phyloP scores from a whole-genome alignment of 2,888 invertebrate species.

The Volucella bombylans region DNA sequence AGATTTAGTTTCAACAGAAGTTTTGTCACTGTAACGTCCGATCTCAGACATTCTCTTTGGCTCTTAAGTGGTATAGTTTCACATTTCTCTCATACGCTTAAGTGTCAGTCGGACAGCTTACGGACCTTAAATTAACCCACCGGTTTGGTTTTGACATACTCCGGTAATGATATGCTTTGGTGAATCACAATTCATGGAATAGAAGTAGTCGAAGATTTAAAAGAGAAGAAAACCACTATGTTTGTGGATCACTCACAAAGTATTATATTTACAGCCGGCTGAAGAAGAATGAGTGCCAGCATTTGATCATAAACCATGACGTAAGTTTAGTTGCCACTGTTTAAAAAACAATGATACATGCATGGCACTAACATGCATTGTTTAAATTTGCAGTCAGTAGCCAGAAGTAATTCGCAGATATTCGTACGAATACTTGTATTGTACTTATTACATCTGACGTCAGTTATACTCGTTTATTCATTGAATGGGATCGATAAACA shows the following conservation, averaged over 20 bases:
- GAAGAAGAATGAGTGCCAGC: slow-evolving; percentile 20
- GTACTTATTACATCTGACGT: slow-evolving; percentile 45
- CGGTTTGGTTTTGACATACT: slow-evolving; percentile 45
- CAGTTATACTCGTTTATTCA: slow-evolving; percentile 22
- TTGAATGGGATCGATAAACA: not conserved
- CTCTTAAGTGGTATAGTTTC: slow-evolving; percentile 36
- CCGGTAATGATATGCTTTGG: slow-evolving; percentile 53
- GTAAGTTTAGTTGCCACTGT: slow-evolving; percentile 40
- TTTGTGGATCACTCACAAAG: slow-evolving; percentile 30
- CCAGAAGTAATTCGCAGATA: slow-evolving; percentile 19
- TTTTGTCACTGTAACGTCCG: slow-evolving; percentile 58
- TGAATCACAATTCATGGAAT: slow-evolving; percentile 36
- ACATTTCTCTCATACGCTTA: slow-evolving; percentile 33
- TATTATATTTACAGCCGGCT: slow-evolving; percentile 14
- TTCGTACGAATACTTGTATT: not conserved
- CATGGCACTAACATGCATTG: slow-evolving; percentile 32
- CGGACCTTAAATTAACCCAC: slow-evolving; percentile 5
- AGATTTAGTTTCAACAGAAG: slow-evolving; percentile 63
- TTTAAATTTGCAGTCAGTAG: slow-evolving; percentile 30
- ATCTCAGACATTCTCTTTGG: slow-evolving; percentile 15
- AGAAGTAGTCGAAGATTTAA: slow-evolving; percentile 33
- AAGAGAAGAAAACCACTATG: slow-evolving; percentile 36
- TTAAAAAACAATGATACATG: slow-evolving; percentile 32
- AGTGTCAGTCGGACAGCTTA: slow-evolving; percentile 25
- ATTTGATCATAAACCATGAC: slow-evolving; percentile 55